Conservation (phyloP, 1,140 invertebrate genomes). For the Cryptotermes secundus region DNA sequence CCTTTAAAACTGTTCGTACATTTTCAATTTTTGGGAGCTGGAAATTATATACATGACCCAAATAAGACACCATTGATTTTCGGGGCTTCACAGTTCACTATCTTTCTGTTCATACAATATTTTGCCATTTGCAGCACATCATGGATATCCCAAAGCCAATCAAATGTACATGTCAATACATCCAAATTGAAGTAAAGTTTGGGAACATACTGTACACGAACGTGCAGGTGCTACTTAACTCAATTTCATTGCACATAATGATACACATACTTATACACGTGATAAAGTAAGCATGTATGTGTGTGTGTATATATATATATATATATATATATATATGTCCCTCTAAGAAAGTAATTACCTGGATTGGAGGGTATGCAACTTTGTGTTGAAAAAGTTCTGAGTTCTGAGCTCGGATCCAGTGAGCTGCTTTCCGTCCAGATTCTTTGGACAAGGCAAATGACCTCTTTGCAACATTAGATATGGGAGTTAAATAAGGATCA, state of each 20-base stretch:
- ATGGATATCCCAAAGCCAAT: too few species aligned
- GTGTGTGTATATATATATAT: neutral
- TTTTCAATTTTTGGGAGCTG: too few species aligned
- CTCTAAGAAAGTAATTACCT: constrained; percentile 41
- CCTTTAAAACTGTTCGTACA: too few species aligned
- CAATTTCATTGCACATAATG: constrained; percentile 45
- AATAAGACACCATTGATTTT: too few species aligned
- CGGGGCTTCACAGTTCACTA: too few species aligned
- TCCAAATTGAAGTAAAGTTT: constrained; percentile 7
- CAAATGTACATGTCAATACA: too few species aligned
- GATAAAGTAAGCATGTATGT: constrained; percentile 22
- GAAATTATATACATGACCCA: too few species aligned
- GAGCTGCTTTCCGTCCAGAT: constrained; percentile 81
- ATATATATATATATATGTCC: neutral
- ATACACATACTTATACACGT: too few species aligned
- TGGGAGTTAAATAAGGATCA: constrained; percentile 85
- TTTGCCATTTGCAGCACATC: too few species aligned
- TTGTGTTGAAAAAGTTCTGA: constrained; percentile 70
- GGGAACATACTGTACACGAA: too few species aligned
- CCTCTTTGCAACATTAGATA: constrained; percentile 69
- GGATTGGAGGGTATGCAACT: constrained; percentile 66
- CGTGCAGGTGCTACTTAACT: constrained; percentile 22
- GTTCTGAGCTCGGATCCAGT: constrained; percentile 79
- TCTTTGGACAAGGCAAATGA: constrained; percentile 78
- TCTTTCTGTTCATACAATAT: too few species aligned